Percentiles rank a stretch among this genome's conserved stretches.
phyloP scores from a whole-genome alignment of 2,797 vertebrate species.

The Gobio occitaniae region DNA sequence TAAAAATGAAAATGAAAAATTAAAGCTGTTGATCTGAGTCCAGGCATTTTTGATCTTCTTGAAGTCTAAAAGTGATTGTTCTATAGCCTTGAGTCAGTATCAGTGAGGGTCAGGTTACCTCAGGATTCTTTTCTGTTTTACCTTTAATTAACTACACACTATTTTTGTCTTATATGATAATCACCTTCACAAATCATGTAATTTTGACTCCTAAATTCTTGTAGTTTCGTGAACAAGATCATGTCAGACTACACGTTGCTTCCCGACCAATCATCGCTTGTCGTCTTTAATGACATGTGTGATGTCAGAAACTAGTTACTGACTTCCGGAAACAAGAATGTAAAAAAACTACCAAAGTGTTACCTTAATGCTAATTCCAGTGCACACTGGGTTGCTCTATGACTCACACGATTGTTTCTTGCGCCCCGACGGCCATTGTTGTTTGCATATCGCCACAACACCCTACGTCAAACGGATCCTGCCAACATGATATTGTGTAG shows the following conservation, averaged over 20 bases:
- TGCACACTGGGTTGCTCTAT: no score
- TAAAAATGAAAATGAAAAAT: not conserved
- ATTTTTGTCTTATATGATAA: no score
- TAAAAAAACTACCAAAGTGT: not conserved
- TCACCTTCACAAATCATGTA: no score
- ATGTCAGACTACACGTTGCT: no score
- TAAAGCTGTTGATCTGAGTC: not conserved
- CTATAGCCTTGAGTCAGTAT: not conserved
- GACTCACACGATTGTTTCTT: no score
- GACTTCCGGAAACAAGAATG: not conserved
- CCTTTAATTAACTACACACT: not conserved
- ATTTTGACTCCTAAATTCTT: not conserved
- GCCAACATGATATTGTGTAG: no score
- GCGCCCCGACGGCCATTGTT: no score
- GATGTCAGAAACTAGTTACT: no score
- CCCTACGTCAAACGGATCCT: no score
- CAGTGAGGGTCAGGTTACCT: not conserved
- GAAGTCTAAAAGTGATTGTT: not conserved
- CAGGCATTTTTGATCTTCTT: not conserved
- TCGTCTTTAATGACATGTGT: no score
- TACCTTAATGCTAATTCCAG: not conserved
- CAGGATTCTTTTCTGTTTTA: not conserved
- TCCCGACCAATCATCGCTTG: no score
- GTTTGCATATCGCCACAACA: no score
- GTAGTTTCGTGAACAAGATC: not conserved